These are phyloP conservation scores for Saguinus imperator DNA, from an alignment of 2,113 vertebrate genomes.

Conservation along the genomic window DNA sequence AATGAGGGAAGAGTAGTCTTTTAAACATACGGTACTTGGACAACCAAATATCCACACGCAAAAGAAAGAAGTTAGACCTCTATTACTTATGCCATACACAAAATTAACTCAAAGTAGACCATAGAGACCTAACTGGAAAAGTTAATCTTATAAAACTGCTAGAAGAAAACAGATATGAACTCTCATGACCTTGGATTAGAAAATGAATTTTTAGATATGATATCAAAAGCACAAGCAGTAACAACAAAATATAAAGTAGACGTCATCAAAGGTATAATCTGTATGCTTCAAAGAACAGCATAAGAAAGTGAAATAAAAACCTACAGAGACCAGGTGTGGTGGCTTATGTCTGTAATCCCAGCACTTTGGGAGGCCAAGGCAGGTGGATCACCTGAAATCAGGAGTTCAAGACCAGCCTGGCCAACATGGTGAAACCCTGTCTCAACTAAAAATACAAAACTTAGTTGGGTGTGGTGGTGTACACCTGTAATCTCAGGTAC, in stretches of 20 bases:
- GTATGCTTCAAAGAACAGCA: neutral
- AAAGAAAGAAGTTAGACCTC: neutral
- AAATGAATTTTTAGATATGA: neutral
- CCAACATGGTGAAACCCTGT: too few species aligned
- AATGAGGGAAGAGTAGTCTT: neutral
- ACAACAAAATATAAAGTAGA: neutral
- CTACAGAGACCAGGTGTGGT: neutral
- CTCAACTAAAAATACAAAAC: too few species aligned
- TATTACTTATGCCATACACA: neutral
- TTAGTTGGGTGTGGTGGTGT: too few species aligned
- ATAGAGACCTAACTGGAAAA: neutral
- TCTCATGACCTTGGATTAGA: neutral
- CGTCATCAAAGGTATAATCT: neutral
- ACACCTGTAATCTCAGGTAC: too few species aligned
- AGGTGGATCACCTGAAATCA: too few species aligned
- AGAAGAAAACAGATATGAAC: constrained; percentile 16
- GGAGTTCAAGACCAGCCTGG: too few species aligned
- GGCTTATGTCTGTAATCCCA: too few species aligned
- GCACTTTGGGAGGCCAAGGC: too few species aligned
- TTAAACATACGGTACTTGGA: neutral
- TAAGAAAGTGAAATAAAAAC: neutral
- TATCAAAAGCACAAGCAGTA: neutral
- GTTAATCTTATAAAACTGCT: neutral
- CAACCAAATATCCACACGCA: neutral
- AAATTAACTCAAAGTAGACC: constrained; percentile 7